A percentile compares a stretch with the other conserved stretches of the same genome.
Evolutionary conservation across 2,888 invertebrate species (phyloP).

Genomic region (Argyra leucocephala): DNA sequence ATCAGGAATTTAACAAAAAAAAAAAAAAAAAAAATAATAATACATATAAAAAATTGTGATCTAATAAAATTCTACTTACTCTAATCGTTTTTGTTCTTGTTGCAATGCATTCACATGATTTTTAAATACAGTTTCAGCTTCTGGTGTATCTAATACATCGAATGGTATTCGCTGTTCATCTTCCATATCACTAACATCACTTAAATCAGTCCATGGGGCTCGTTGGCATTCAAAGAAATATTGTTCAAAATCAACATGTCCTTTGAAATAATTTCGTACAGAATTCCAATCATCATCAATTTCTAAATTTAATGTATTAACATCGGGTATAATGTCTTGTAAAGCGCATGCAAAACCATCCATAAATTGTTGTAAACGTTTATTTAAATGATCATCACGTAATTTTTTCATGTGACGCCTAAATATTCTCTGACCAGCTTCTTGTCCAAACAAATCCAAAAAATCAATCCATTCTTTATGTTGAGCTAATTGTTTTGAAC

Average conservation of each 20-base stretch:
- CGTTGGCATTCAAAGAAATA: conserved; percentile 82
- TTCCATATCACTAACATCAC: conserved; percentile 51
- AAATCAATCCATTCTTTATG: conserved; percentile 84
- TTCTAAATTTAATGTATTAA: conserved; percentile 51
- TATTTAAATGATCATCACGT: conserved; percentile 69
- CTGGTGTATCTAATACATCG: conserved; percentile 80
- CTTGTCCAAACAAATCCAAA: conserved; percentile 80
- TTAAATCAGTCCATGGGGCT: conserved; percentile 65
- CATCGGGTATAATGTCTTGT: conserved; percentile 68
- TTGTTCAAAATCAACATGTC: conserved; percentile 86
- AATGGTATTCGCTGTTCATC: conserved; percentile 77
- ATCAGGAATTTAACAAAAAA: background rate
- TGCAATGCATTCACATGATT: conserved; percentile 85
- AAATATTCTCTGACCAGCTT: conserved; percentile 68
- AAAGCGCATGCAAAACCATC: conserved; percentile 67
- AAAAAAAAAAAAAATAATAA: no score
- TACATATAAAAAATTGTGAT: background rate
- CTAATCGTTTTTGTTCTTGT: conserved; percentile 82
- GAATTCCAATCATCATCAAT: conserved; percentile 73
- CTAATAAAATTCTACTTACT: conserved; percentile 54
- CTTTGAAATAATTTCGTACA: conserved; percentile 73
- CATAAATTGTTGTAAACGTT: conserved; percentile 66
- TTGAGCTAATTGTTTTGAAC: conserved; percentile 73
- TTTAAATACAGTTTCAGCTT: conserved; percentile 85
- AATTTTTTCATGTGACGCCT: conserved; percentile 68